Conservation (phyloP, 2,888 invertebrate genomes). For the Parnassius mnemosyne region DNA sequence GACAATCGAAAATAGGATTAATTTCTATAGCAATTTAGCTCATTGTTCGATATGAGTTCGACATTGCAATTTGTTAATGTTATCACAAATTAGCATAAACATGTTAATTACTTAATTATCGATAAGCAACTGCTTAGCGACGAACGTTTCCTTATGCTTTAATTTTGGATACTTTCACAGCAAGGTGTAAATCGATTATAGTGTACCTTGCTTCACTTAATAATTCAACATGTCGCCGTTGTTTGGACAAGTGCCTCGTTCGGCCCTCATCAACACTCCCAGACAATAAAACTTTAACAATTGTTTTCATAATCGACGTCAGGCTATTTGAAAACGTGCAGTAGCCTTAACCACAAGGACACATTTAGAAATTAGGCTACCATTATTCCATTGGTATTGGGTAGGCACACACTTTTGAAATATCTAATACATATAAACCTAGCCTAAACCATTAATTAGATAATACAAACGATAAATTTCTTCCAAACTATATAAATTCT, state of each 20-base stretch:
- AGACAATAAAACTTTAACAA: constrained; percentile 77
- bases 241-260: constrained; percentile 74
- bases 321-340: constrained; percentile 48
- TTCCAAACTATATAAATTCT: too few species aligned
- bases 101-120: constrained; percentile 19
- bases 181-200: constrained; percentile 78
- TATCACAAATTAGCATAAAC: constrained; percentile 12
- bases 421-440: too few species aligned
- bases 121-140: constrained; percentile 2
- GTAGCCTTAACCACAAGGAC: constrained; percentile 46
- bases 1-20: not conserved
- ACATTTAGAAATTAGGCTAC: constrained; percentile 67
- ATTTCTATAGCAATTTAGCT: not conserved
- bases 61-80: constrained; percentile 4
- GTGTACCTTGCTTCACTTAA: constrained; percentile 61
- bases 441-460: too few species aligned
- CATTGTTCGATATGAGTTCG: not conserved
- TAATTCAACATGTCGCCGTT: constrained; percentile 70
- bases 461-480: too few species aligned
- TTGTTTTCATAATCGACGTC: constrained; percentile 75
- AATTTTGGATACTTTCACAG: constrained; percentile 40
- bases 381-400: constrained; percentile 30
- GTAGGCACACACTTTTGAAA: too few species aligned
- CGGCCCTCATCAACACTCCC: constrained; percentile 74
- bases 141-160: constrained; percentile 14